Conservation (phyloP, 2,888 invertebrate species). For the Allacma fusca region DNA sequence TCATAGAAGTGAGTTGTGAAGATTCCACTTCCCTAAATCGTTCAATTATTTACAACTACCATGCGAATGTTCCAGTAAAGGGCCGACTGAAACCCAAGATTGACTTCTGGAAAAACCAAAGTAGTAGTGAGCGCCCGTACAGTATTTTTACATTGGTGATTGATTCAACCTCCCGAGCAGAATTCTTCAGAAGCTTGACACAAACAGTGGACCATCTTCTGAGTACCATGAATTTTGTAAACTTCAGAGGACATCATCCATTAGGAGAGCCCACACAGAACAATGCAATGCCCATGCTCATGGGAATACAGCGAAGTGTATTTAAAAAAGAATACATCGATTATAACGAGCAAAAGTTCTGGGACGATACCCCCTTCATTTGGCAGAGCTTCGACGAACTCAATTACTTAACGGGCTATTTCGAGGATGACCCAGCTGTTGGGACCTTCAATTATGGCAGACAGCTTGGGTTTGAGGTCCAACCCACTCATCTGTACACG, state of each 20-base stretch:
- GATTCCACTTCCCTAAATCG: background rate
- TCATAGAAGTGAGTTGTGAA: background rate
- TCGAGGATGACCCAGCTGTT: constrained; percentile 45
- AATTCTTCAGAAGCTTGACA: constrained; percentile 48
- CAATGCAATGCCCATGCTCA: constrained; percentile 47
- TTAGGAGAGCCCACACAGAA: constrained; percentile 44
- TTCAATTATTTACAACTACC: constrained; percentile 6
- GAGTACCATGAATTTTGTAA: constrained; percentile 40
- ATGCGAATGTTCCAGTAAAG: background rate
- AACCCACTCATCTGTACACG: constrained; percentile 51
- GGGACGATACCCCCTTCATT: constrained; percentile 49
- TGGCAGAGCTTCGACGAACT: constrained; percentile 43
- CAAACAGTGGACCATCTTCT: constrained; percentile 46
- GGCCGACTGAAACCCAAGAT: constrained; percentile 9
- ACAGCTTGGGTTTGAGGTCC: constrained; percentile 44
- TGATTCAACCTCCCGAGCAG: constrained; percentile 46
- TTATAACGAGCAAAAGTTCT: constrained; percentile 19
- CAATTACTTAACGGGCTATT: constrained; percentile 49
- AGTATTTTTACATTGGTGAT: constrained; percentile 47
- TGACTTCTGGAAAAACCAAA: constrained; percentile 16
- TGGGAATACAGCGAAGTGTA: constrained; percentile 28
- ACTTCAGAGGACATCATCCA: constrained; percentile 49
- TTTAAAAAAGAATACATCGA: constrained; percentile 13
- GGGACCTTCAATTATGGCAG: constrained; percentile 45
- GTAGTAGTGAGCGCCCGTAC: background rate